phyloP scores from a whole-genome alignment of 2,797 vertebrate genomes.

The Enteromius treurensis region DNA sequence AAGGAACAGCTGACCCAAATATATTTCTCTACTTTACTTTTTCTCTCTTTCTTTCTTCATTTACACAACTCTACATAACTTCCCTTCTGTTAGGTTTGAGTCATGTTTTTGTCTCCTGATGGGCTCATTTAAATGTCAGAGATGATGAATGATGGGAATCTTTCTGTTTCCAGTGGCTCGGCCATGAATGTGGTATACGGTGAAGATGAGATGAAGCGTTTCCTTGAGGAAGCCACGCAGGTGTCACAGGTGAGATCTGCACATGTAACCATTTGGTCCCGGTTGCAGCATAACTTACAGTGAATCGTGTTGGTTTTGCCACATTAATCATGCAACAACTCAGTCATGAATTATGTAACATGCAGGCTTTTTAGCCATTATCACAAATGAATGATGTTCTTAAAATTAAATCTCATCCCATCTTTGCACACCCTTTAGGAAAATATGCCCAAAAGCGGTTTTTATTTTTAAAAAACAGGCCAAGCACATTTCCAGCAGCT shows the following conservation, averaged over 20 bases:
- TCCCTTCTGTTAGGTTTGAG: constrained; percentile 24
- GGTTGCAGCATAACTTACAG: not conserved
- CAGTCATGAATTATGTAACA: constrained; percentile 11
- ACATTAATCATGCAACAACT: constrained; percentile 8
- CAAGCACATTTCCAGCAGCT: constrained; percentile 17
- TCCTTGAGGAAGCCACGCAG: constrained; percentile 90
- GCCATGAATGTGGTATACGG: constrained; percentile 92
- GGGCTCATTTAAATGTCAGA: constrained; percentile 41
- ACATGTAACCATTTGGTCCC: not conserved
- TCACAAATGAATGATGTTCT: constrained; percentile 9
- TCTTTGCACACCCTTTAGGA: not conserved
- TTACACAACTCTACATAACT: constrained; percentile 11
- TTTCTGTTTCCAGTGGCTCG: constrained; percentile 81
- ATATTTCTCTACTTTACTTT: constrained; percentile 60
- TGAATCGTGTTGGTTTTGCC: constrained; percentile 5
- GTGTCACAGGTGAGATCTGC: constrained; percentile 89
- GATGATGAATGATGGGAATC: constrained; percentile 30
- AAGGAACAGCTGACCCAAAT: constrained; percentile 77
- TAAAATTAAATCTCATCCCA: constrained; percentile 9
- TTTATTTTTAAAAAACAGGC: not conserved
- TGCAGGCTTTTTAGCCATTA: constrained; percentile 10
- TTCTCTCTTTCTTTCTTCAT: constrained; percentile 13
- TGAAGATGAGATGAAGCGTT: constrained; percentile 94
- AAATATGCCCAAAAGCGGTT: not conserved
- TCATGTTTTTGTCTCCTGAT: constrained; percentile 45